Evolutionary conservation across 1,140 invertebrate genomes (phyloP).

Genomic region (Hyposmocoma kahamanoa): DNA sequence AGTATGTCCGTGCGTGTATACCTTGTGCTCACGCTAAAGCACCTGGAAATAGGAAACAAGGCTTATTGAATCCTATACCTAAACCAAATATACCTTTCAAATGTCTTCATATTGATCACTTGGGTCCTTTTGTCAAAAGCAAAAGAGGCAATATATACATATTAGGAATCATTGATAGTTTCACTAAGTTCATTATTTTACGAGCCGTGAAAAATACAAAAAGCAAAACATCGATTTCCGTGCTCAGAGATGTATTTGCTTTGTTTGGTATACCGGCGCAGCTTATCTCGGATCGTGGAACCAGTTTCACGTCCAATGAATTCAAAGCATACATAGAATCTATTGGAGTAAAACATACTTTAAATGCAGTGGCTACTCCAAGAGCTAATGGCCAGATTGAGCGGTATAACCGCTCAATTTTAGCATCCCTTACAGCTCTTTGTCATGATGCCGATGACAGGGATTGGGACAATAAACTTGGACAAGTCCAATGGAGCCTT

Average conservation of each 20-base stretch:
- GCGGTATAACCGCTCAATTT: slow-evolving; percentile 11
- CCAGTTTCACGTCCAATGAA: slow-evolving; percentile 7
- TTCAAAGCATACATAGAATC: neutral
- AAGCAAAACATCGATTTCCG: slow-evolving; percentile 4
- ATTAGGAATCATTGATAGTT: slow-evolving; percentile 39
- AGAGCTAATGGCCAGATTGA: slow-evolving; percentile 11
- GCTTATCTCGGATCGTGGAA: slow-evolving; percentile 5
- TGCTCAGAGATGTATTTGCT: slow-evolving; percentile 1
- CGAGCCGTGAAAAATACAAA: slow-evolving; percentile 32
- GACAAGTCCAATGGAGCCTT: slow-evolving; percentile 7
- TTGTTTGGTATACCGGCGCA: slow-evolving; percentile 20
- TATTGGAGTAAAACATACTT: slow-evolving; percentile 1
- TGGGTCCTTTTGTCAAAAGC: slow-evolving; percentile 30
- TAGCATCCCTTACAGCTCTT: slow-evolving; percentile 5
- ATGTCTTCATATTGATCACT: slow-evolving; percentile 7
- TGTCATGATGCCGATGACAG: slow-evolving; percentile 3
- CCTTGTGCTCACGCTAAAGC: slow-evolving; percentile 9
- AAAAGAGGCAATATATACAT: slow-evolving; percentile 43
- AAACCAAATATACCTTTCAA: slow-evolving; percentile 3
- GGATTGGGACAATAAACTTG: slow-evolving; percentile 5
- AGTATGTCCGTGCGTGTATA: slow-evolving; percentile 6
- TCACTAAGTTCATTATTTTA: slow-evolving; percentile 46
- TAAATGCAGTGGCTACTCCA: slow-evolving; percentile 9
- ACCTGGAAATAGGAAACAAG: slow-evolving; percentile 1
- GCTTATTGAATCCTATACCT: slow-evolving; percentile 1